phyloP scores from a whole-genome alignment of 2,113 vertebrate genomes.

The Prolemur simus region DNA sequence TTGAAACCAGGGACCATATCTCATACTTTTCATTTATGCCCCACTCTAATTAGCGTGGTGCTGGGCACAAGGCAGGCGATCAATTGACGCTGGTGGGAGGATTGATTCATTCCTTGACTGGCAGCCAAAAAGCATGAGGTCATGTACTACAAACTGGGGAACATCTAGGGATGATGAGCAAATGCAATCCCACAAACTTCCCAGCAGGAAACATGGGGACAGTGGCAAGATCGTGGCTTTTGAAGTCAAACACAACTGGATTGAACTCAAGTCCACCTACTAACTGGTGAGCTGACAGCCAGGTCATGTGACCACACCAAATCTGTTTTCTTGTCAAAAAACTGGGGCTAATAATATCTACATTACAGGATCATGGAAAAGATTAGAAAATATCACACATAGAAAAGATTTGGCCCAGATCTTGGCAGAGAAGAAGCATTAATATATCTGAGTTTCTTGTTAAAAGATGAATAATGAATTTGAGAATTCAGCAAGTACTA shows the following conservation, averaged over 20 bases:
- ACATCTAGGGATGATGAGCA: conserved; percentile 34
- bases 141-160: conserved; percentile 25
- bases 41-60: not conserved
- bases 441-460: conserved; percentile 4
- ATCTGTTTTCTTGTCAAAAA: not conserved
- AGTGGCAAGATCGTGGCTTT: not conserved
- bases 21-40: not conserved
- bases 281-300: not conserved
- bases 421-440: not conserved
- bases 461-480: not conserved
- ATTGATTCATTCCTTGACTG: conserved; percentile 54
- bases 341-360: not conserved
- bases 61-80: conserved; percentile 20
- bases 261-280: not conserved
- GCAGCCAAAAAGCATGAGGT: conserved; percentile 64
- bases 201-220: not conserved
- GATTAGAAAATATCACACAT: not conserved
- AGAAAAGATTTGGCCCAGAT: not conserved
- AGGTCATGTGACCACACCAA: not conserved
- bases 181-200: not conserved
- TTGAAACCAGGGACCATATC: not conserved
- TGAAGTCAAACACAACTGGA: not conserved
- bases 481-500: not conserved
- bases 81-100: not conserved
- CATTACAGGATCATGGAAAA: not conserved